Base-by-base conservation (phyloP, 1,140 invertebrate species). In the Pseudomyrmex cubaensis region DNA sequence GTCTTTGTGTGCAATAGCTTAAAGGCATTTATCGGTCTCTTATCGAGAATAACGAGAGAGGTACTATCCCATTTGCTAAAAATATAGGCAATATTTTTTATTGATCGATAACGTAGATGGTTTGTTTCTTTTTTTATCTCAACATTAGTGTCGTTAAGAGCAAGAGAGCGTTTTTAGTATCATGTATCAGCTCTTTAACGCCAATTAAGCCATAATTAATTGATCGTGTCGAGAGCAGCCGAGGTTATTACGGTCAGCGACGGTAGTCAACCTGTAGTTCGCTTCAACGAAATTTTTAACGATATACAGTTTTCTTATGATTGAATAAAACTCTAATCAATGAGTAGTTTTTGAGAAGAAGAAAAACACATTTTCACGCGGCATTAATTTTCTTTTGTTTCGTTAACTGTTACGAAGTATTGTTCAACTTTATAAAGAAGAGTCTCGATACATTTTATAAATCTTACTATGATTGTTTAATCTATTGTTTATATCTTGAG, bases 171-270 rank as follows among this genome's bases (percentile, higher is more conserved):
- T 17, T 22, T 17, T 67, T 86, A 69, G 78, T 82, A 64, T 62
- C 63, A 56, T 52, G 85, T 88, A 87, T 78, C 67, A 88, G 66
- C 82, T 82, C 78, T 90, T 90, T 87, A 85, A 85, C 85, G 84
- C 82, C 84, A 90, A 90, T 90, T 90, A 90, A 85, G 85, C 78
- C 84, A 86, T 90, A 90, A 89, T 89, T 90, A 90, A 90, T 90
- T 90, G 90, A 90, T 90, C 87, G 84, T 13, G 13, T 85, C 78
- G 86, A 87, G 90, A 90, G 72, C 84, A 77, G 67, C 83, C 85
- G 87, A 90, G 83, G 76, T 90, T 90, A 90, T 90, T 90, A 90
- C 61, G 84, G 90, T 87, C 89, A 89, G 44, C 64, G 59, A 85
- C 56, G 25, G 64, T 70, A 62, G 83, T 78, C 66, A 63, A 85